phyloP scores from a whole-genome alignment of 2,113 vertebrate species.

The Sylvietta virens region DNA sequence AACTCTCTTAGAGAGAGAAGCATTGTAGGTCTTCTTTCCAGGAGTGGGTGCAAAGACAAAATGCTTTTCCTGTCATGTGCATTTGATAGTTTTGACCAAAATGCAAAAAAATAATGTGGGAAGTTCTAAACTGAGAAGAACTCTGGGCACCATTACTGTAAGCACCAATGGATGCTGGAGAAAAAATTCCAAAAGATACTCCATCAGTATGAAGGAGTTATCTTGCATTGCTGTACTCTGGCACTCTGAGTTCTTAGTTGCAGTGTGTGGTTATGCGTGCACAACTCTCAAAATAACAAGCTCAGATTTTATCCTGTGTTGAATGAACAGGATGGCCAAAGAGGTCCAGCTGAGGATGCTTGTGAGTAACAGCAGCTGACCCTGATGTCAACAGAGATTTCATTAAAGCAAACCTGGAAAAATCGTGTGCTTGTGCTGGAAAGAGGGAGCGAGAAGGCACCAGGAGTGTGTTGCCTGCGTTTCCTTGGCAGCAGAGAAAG shows the following conservation, averaged over 20 bases:
- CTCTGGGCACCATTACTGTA: not conserved
- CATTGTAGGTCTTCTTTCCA: not conserved
- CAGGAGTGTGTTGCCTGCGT: not conserved
- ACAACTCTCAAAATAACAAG: not conserved
- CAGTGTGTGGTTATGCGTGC: fast-evolving
- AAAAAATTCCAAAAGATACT: not conserved
- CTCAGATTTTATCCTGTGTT: not conserved
- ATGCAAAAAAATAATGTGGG: not conserved
- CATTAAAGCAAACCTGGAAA: not conserved
- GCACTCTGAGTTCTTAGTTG: not conserved
- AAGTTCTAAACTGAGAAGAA: not conserved
- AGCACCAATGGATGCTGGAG: not conserved
- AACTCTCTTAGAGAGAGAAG: not conserved
- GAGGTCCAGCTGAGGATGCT: not conserved
- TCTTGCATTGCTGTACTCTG: not conserved
- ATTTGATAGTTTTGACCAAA: not conserved
- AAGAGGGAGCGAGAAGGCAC: not conserved
- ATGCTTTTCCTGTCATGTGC: not conserved
- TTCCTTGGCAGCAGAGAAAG: slow-evolving; percentile 27
- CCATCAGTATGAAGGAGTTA: not conserved
- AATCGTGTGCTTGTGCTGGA: not conserved
- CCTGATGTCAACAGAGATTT: not conserved
- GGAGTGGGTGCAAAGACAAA: not conserved
- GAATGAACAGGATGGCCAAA: not conserved
- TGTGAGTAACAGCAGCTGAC: not conserved